Conservation (phyloP, 2,888 invertebrate species). For the Nasonovia ribisnigri region DNA sequence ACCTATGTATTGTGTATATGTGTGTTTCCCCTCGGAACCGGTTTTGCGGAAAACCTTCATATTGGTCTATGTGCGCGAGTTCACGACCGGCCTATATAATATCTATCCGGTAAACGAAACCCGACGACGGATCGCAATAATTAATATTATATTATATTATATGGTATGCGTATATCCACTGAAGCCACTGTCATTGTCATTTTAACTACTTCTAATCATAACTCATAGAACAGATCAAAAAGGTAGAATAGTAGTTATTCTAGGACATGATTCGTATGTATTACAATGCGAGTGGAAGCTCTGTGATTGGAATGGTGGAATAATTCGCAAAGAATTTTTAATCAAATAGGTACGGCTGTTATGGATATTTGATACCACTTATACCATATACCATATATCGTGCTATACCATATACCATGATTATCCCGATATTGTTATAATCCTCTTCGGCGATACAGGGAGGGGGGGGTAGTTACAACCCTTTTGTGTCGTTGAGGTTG, state of each 20-base stretch:
- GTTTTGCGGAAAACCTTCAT: slow-evolving; percentile 28
- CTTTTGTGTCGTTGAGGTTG: background rate
- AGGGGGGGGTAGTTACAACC: background rate
- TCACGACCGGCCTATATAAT: slow-evolving; percentile 53
- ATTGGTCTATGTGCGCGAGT: slow-evolving; percentile 44
- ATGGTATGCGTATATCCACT: too few relatives aligned
- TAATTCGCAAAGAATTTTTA: background rate
- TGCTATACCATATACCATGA: background rate
- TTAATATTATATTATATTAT: background rate
- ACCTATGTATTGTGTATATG: background rate
- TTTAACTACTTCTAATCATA: background rate
- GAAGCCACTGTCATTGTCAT: background rate
- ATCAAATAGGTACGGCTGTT: background rate
- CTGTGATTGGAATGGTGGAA: background rate
- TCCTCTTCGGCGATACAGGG: background rate
- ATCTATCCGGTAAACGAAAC: slow-evolving; percentile 7
- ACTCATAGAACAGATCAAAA: too few relatives aligned
- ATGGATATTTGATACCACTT: background rate
- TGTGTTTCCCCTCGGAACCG: slow-evolving; percentile 30
- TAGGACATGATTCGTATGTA: background rate
- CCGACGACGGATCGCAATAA: background rate
- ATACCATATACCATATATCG: background rate
- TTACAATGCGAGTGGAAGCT: too few relatives aligned
- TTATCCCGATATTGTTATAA: background rate
- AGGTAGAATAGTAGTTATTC: background rate